A percentile compares a stretch with the other conserved stretches of the same genome.
These are phyloP conservation scores for Aphidoletes aphidimyza DNA, from an alignment of 2,888 invertebrate genomes.

Conservation along the genomic window DNA sequence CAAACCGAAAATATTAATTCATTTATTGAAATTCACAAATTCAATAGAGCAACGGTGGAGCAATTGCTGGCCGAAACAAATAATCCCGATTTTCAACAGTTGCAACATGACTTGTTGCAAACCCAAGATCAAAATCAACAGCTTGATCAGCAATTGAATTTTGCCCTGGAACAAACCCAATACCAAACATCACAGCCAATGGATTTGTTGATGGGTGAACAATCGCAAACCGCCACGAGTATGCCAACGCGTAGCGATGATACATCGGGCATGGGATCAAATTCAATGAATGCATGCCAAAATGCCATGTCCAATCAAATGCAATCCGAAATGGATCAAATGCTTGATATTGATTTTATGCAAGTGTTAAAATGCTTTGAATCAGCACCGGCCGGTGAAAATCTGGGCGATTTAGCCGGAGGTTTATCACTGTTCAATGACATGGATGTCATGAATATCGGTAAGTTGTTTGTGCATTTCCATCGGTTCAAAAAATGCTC, in stretches of 20 bases:
- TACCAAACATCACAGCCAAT: neutral
- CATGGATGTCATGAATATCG: slow-evolving; percentile 59
- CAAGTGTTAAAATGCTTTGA: slow-evolving; percentile 83
- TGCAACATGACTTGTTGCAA: slow-evolving; percentile 23
- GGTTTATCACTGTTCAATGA: slow-evolving; percentile 60
- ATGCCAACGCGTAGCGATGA: neutral
- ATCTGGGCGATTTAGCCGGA: slow-evolving; percentile 64
- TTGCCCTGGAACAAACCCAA: slow-evolving; percentile 23
- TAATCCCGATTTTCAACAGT: slow-evolving; percentile 2
- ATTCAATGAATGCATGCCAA: neutral
- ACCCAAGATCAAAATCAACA: neutral
- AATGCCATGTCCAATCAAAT: slow-evolving; percentile 26
- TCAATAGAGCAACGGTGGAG: slow-evolving; percentile 9
- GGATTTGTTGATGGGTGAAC: slow-evolving; percentile 33
- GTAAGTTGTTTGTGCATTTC: neutral
- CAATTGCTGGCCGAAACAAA: slow-evolving; percentile 20
- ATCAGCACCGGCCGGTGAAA: slow-evolving; percentile 60
- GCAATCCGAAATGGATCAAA: slow-evolving; percentile 74
- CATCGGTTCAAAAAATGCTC: no score
- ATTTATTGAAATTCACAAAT: neutral
- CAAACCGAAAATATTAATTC: neutral
- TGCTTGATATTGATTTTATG: slow-evolving; percentile 77
- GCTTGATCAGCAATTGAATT: neutral
- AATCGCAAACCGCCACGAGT: neutral
- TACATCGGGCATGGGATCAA: no score